Percentiles rank a stretch among this genome's conserved stretches.
These are phyloP conservation scores for Sclerodermus sp. DNA, from an alignment of 2,888 invertebrate species.

Conservation along the genomic window DNA sequence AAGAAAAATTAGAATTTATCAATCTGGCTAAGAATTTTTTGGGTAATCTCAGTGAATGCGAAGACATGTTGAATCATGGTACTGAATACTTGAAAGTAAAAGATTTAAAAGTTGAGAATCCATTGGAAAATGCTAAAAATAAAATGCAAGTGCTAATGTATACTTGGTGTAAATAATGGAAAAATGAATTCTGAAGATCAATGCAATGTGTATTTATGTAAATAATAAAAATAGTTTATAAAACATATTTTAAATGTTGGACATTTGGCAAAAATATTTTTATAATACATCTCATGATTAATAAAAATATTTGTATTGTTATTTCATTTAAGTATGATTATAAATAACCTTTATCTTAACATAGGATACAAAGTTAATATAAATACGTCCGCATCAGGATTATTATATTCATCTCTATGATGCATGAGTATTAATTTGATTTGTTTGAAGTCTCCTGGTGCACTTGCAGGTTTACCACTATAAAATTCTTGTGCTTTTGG, in stretches of 20 bases:
- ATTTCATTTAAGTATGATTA: too few relatives aligned
- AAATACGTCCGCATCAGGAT: constrained; percentile 33
- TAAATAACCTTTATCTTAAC: too few relatives aligned
- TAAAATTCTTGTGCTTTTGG: constrained; percentile 27
- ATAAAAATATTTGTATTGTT: too few relatives aligned
- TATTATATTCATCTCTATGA: constrained; percentile 8
- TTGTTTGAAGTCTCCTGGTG: constrained; percentile 7
- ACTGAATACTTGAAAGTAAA: constrained; percentile 32
- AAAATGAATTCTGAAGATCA: too few relatives aligned
- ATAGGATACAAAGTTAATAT: constrained; percentile 41
- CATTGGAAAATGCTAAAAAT: constrained; percentile 3
- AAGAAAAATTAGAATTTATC: constrained; percentile 36
- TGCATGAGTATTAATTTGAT: constrained; percentile 35
- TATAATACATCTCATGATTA: too few relatives aligned
- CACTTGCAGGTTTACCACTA: constrained; percentile 2
- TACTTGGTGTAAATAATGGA: constrained; percentile 14
- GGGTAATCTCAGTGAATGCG: constrained; percentile 44
- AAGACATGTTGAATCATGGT: constrained; percentile 49
- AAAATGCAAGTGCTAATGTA: constrained; percentile 16
- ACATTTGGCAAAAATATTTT: too few relatives aligned
- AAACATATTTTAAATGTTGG: too few relatives aligned
- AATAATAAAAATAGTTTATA: too few relatives aligned
- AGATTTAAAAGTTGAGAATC: neutral
- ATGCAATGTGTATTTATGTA: too few relatives aligned
- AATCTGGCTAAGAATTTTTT: constrained; percentile 24